Conservation (phyloP, 2,888 invertebrate species). For the Portevinia maculata region DNA sequence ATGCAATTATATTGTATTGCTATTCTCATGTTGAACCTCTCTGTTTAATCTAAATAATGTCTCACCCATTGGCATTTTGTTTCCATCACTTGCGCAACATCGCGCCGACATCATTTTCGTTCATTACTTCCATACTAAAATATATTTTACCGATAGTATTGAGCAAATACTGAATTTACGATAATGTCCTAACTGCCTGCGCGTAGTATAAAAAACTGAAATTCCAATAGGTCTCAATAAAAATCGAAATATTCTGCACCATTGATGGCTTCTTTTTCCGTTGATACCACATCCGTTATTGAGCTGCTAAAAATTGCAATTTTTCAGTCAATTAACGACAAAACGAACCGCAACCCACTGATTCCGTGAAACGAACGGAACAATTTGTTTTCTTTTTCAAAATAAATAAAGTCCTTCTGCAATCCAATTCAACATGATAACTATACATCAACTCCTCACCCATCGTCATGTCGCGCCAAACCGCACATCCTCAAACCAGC, state of each 20-base stretch:
- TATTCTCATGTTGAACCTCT: no score
- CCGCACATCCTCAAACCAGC: not conserved
- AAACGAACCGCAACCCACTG: constrained; percentile 28
- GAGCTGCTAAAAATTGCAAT: constrained; percentile 1
- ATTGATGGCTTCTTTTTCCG: no score
- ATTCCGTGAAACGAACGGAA: not conserved
- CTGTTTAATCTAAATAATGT: no score
- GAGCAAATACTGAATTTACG: no score
- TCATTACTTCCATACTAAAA: no score
- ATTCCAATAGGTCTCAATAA: not conserved
- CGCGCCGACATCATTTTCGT: no score
- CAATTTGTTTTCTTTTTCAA: constrained; percentile 1
- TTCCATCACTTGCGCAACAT: no score
- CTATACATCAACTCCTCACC: not conserved
- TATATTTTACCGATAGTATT: no score
- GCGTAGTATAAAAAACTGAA: not conserved
- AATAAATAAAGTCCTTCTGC: not conserved
- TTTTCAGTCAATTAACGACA: constrained; percentile 45
- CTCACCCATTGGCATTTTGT: no score
- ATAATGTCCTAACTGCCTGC: no score
- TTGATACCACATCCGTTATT: not conserved
- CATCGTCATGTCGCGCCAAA: not conserved
- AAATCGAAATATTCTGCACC: not conserved
- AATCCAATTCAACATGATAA: constrained; percentile 25
- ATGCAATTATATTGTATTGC: no score